Conservation (phyloP, 2,797 vertebrate species). For the Synanceia verrucosa region DNA sequence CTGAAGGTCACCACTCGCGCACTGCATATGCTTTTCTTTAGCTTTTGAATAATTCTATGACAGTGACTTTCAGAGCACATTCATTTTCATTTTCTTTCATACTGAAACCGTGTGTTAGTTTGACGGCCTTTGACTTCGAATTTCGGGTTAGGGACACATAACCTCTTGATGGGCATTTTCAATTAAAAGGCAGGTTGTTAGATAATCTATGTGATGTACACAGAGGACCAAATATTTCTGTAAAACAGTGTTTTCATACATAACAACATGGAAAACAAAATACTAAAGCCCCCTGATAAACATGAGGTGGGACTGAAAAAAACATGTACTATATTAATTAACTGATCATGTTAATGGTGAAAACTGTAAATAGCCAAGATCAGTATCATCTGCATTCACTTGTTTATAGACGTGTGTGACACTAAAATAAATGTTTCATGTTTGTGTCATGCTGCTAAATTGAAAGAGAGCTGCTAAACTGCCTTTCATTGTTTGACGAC, state of each 20-base stretch:
- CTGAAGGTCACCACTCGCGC: constrained; percentile 1
- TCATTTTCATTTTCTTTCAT: neutral
- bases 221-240: neutral
- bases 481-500: no score
- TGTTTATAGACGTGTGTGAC: neutral
- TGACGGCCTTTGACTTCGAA: neutral
- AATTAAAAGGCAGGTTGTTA: neutral
- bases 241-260: neutral
- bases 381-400: neutral
- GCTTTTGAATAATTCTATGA: neutral
- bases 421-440: no score
- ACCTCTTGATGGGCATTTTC: neutral
- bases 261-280: neutral
- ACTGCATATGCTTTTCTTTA: neutral
- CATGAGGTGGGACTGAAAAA: neutral
- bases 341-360: neutral
- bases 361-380: neutral
- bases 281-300: neutral
- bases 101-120: neutral
- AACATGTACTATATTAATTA: neutral
- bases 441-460: no score
- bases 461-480: no score
- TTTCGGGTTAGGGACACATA: neutral
- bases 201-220: neutral
- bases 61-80: neutral